phyloP scores from a whole-genome alignment of 2,797 vertebrate genomes.

The Tragopan temminckii region DNA sequence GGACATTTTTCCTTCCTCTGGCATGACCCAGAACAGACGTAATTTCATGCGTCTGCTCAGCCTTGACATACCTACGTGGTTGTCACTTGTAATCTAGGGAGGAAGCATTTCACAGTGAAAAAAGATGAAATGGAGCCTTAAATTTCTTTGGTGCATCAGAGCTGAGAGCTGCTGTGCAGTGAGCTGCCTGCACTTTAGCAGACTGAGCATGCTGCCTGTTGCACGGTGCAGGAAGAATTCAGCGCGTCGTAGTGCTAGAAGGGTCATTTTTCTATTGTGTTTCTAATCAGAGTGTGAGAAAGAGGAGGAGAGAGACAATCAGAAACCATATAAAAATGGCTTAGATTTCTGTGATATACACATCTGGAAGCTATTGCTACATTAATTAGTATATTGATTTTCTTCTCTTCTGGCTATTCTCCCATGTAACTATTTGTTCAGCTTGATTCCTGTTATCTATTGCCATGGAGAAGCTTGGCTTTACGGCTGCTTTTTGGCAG shows the following conservation, averaged over 20 bases:
- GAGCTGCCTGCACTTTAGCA: background rate
- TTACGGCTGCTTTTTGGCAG: background rate
- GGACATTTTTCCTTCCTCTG: background rate
- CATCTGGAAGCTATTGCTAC: background rate
- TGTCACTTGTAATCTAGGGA: slow-evolving; percentile 3
- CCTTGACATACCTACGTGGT: slow-evolving; percentile 4
- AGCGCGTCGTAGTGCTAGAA: background rate
- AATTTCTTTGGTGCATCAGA: slow-evolving; percentile 14
- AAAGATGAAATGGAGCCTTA: slow-evolving; percentile 20
- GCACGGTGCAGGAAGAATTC: accelerated
- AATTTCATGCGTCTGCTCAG: background rate
- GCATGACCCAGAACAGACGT: accelerated
- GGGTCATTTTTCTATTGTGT: background rate
- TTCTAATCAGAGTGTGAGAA: background rate
- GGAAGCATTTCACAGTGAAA: slow-evolving; percentile 21
- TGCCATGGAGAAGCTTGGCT: background rate
- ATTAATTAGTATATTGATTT: slow-evolving; percentile 35
- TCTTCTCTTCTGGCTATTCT: background rate
- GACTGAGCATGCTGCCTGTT: accelerated
- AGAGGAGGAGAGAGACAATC: background rate
- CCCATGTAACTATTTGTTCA: slow-evolving; percentile 25
- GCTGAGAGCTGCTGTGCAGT: background rate
- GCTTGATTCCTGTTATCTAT: slow-evolving; percentile 7
- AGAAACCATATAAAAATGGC: background rate
- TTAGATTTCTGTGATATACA: background rate